Evolutionary conservation across 35 echinoderm and acorn worm genomes (phyloP).

Genomic region (Strongylocentrotus purpuratus): DNA sequence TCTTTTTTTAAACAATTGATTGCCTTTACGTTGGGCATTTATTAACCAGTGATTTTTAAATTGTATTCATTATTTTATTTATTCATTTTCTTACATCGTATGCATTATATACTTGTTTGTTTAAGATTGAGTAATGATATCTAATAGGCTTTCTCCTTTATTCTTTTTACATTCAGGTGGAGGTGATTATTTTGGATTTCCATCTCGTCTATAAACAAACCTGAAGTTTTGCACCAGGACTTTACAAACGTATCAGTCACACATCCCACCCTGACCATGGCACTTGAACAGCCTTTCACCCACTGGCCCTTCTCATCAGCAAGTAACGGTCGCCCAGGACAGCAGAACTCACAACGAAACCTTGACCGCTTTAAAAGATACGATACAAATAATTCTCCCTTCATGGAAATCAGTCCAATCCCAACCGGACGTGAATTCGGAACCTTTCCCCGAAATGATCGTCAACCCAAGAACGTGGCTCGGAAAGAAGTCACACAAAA

Average conservation of each 20-base stretch:
- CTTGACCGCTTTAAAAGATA: background rate
- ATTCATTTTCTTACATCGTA: too few species aligned
- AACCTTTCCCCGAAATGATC: background rate
- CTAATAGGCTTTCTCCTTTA: background rate
- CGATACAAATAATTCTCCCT: constrained; percentile 9
- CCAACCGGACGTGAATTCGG: background rate
- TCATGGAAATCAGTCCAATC: constrained; percentile 22
- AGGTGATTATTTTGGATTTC: background rate
- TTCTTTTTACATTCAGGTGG: background rate
- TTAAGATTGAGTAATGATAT: too few species aligned
- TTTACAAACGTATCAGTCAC: background rate
- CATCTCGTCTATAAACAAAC: background rate
- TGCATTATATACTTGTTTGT: too few species aligned
- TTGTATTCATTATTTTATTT: too few species aligned
- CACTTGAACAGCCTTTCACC: constrained; percentile 5
- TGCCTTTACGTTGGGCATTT: too few species aligned
- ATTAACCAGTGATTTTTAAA: too few species aligned
- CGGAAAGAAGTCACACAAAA: background rate
- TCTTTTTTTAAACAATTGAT: too few species aligned
- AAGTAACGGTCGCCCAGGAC: background rate
- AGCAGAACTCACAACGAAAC: background rate
- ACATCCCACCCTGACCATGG: background rate
- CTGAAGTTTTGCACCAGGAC: background rate
- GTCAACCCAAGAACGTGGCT: background rate
- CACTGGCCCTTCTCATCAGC: background rate